Conservation (phyloP, 1,140 invertebrate genomes). For the Drosophila kohkoa region DNA sequence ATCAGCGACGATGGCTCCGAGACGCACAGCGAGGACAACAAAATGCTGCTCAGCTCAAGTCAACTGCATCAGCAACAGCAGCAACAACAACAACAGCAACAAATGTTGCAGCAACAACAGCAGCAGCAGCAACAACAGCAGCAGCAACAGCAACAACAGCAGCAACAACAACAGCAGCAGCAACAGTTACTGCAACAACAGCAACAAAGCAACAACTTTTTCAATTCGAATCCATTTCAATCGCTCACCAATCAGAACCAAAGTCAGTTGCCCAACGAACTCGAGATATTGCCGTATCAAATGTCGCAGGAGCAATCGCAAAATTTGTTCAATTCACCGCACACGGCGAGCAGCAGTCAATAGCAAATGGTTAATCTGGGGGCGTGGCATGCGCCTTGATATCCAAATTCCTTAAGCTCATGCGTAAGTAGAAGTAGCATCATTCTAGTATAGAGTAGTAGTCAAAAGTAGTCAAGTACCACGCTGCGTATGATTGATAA, state of each 20-base stretch:
- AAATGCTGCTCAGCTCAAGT: slow-evolving; percentile 43
- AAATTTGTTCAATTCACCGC: slow-evolving; percentile 74
- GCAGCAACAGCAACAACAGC: slow-evolving; percentile 41
- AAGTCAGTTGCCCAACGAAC: slow-evolving; percentile 73
- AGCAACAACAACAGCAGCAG: slow-evolving; percentile 50
- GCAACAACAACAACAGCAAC: slow-evolving; percentile 49
- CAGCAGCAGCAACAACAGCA: slow-evolving; percentile 51
- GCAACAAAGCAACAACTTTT: slow-evolving; percentile 58
- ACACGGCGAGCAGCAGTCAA: slow-evolving; percentile 65
- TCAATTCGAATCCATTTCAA: slow-evolving; percentile 62
- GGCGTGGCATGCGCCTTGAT: slow-evolving; percentile 33
- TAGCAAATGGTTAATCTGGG: slow-evolving; percentile 20
- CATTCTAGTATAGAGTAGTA: neutral
- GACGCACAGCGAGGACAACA: slow-evolving; percentile 69
- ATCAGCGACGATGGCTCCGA: slow-evolving; percentile 79
- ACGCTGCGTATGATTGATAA: neutral
- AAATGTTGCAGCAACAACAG: slow-evolving; percentile 42
- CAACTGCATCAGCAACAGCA: slow-evolving; percentile 30
- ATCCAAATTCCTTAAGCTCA: slow-evolving; percentile 24
- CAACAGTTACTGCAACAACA: slow-evolving; percentile 46
- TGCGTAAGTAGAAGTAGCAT: neutral
- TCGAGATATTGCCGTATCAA: slow-evolving; percentile 80
- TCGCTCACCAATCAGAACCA: slow-evolving; percentile 53
- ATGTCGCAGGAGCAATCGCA: slow-evolving; percentile 81
- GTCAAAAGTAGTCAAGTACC: neutral